Conservation (phyloP, 2,113 vertebrate species). For the Pseudopipra pipra region DNA sequence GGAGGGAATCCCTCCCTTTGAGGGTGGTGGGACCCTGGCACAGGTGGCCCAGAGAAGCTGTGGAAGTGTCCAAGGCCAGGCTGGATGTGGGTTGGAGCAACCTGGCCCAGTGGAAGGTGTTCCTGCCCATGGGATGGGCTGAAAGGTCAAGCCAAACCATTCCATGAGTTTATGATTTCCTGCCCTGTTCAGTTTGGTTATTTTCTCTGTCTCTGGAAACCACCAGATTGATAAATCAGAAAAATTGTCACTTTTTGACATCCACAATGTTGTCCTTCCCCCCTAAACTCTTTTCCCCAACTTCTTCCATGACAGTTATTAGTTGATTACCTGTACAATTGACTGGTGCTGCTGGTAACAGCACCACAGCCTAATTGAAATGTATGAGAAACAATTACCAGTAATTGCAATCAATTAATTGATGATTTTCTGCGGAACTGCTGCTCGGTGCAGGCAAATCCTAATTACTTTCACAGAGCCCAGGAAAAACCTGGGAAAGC, state of each 20-base stretch:
- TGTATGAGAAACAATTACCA: conserved; percentile 75
- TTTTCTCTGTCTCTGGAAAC: not conserved
- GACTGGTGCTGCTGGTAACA: conserved; percentile 29
- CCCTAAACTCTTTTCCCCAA: not conserved
- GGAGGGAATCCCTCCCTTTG: not conserved
- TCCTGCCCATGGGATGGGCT: not conserved
- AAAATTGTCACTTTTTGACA: not conserved
- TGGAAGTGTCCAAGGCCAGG: not conserved
- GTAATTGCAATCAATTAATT: conserved; percentile 80
- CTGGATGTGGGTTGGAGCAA: rapidly evolving
- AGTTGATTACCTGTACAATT: conserved; percentile 35
- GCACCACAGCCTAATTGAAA: conserved; percentile 70
- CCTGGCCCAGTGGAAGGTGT: not conserved
- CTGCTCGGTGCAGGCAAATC: conserved; percentile 38
- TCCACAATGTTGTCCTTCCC: not conserved
- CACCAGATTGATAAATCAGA: not conserved
- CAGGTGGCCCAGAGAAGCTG: not conserved
- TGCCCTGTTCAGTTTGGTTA: not conserved
- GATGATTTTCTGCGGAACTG: conserved; percentile 66
- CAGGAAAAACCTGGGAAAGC: not conserved
- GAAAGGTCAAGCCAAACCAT: not conserved
- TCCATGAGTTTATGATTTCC: not conserved
- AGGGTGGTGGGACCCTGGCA: not conserved
- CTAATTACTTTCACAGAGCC: conserved; percentile 20
- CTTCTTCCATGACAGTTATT: not conserved